Conservation (phyloP, 2,888 invertebrate species). For the Microctonus hyperodae region DNA sequence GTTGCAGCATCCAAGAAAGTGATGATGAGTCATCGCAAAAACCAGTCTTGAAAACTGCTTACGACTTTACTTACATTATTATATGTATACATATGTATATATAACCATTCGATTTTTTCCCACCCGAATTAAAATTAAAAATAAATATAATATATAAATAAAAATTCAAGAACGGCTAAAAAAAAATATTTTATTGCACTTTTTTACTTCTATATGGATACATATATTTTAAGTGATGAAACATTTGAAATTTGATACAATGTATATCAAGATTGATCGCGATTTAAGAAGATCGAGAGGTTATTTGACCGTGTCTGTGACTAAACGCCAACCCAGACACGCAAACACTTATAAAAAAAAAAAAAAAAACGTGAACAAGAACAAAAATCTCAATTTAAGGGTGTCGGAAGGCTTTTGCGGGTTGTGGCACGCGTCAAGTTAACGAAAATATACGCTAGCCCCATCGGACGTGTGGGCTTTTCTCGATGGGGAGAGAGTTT, state of each 20-base stretch:
- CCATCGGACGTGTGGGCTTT: conserved; percentile 43
- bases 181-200: too few relatives aligned
- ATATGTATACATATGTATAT: not conserved
- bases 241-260: not conserved
- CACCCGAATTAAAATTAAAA: not conserved
- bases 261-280: not conserved
- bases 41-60: conserved; percentile 38
- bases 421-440: conserved; percentile 48
- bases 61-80: not conserved
- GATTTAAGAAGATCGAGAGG: not conserved
- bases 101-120: not conserved
- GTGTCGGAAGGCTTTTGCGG: conserved; percentile 18
- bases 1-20: conserved; percentile 20
- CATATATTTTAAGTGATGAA: not conserved
- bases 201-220: too few relatives aligned
- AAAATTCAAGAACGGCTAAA: conserved; percentile 3
- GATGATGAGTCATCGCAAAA: conserved; percentile 39
- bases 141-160: not conserved
- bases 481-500: conserved; percentile 12
- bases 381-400: conserved; percentile 60
- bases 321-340: not conserved
- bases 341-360: not conserved
- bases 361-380: conserved; percentile 11
- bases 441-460: conserved; percentile 60
- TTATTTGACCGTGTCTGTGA: not conserved